A percentile compares a stretch with the other conserved stretches of the same genome.
phyloP scores from a whole-genome alignment of 1,140 invertebrate species.

The Cylas formicarius region DNA sequence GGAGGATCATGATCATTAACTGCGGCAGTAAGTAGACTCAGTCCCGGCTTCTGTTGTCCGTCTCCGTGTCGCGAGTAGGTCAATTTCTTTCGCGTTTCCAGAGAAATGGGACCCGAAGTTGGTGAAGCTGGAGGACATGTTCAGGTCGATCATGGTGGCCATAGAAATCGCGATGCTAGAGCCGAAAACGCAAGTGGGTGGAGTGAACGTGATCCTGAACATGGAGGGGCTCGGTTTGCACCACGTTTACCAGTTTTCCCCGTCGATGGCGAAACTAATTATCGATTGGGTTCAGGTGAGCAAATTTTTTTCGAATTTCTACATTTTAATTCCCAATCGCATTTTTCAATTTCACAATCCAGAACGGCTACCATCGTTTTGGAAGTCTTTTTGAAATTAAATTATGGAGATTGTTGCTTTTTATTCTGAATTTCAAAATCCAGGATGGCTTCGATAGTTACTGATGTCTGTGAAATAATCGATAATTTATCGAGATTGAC shows the following conservation, averaged over 20 bases:
- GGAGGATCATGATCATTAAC: slow-evolving; percentile 50
- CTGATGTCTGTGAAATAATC: too few relatives aligned
- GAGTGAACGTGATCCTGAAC: slow-evolving; percentile 59
- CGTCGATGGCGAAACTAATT: slow-evolving; percentile 56
- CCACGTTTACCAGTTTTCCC: slow-evolving; percentile 65
- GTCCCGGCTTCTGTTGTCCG: too few relatives aligned
- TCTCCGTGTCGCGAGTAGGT: too few relatives aligned
- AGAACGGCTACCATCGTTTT: too few relatives aligned
- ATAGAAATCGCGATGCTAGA: slow-evolving; percentile 55
- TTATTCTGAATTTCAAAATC: too few relatives aligned
- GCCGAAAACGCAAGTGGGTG: slow-evolving; percentile 55
- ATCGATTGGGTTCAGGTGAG: slow-evolving; percentile 59
- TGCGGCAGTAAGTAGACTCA: slow-evolving; percentile 47
- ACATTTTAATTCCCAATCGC: too few relatives aligned
- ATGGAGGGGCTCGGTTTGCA: slow-evolving; percentile 56
- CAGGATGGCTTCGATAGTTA: too few relatives aligned
- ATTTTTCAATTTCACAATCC: too few relatives aligned
- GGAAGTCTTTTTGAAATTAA: too few relatives aligned
- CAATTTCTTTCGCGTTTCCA: slow-evolving; percentile 33
- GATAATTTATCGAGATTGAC: too few relatives aligned
- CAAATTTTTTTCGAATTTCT: slow-evolving; percentile 6
- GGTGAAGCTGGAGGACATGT: slow-evolving; percentile 49
- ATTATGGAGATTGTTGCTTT: too few relatives aligned
- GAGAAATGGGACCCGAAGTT: slow-evolving; percentile 60
- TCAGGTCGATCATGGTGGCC: slow-evolving; percentile 50